phyloP scores from a whole-genome alignment of 92 coral and sea anemone species.

The Siderastrea radians region DNA sequence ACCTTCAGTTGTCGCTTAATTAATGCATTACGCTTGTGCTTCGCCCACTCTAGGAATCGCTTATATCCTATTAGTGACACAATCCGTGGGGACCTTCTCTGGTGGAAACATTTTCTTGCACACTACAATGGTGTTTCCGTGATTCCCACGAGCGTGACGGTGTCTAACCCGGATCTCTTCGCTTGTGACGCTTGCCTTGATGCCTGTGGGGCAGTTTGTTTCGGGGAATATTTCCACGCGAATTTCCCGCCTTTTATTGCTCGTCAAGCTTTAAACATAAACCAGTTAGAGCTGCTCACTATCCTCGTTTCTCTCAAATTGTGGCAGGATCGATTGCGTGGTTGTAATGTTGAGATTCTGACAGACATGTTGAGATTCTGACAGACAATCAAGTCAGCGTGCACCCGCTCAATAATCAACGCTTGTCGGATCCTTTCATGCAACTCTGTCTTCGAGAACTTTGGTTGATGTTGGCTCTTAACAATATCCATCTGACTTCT shows the following conservation, averaged over 20 bases:
- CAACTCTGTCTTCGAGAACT: constrained; percentile 62
- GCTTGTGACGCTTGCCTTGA: constrained; percentile 65
- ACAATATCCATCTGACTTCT: constrained; percentile 44
- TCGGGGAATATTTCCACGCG: constrained; percentile 38
- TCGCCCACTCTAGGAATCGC: background rate
- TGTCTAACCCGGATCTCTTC: constrained; percentile 41
- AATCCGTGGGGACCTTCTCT: constrained; percentile 48
- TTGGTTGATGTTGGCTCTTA: constrained; percentile 51
- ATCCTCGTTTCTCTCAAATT: constrained; percentile 50
- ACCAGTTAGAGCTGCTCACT: constrained; percentile 52
- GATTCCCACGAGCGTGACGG: constrained; percentile 50
- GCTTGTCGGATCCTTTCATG: constrained; percentile 50
- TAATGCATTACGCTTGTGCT: constrained; percentile 29
- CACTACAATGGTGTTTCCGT: constrained; percentile 66
- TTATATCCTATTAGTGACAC: constrained; percentile 7
- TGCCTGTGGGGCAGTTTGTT: constrained; percentile 47
- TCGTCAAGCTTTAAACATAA: constrained; percentile 41
- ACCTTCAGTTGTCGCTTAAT: too few relatives aligned
- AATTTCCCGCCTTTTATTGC: constrained; percentile 36
- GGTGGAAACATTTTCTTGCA: constrained; percentile 56
- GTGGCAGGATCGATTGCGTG: constrained; percentile 45
- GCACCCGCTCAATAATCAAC: constrained; percentile 43
- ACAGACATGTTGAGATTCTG: constrained; percentile 57
- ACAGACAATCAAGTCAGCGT: constrained; percentile 50
- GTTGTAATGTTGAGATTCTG: constrained; percentile 58